Percentiles rank a stretch among this genome's conserved stretches.
Evolutionary conservation across 2,113 vertebrate species (phyloP).

Genomic region (Tapirus terrestris): DNA sequence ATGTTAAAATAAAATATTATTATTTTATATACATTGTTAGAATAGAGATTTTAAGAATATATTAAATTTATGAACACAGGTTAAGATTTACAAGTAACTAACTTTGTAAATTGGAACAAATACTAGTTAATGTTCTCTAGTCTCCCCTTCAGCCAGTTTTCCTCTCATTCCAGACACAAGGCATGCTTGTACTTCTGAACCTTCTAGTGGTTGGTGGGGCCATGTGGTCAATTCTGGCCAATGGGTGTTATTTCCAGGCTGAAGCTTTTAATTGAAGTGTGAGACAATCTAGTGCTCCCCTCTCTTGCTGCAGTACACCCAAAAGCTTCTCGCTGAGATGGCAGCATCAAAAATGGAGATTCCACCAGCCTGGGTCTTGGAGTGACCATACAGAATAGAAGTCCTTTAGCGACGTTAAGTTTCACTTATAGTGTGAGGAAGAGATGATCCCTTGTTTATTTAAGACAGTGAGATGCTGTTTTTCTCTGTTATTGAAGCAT

Average conservation of each 20-base stretch:
- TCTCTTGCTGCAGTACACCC: fast-evolving
- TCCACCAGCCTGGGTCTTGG: not conserved
- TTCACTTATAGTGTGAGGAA: not conserved
- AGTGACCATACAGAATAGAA: not conserved
- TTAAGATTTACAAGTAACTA: not conserved
- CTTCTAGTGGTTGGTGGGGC: not conserved
- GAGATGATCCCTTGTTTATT: not conserved
- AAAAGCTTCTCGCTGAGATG: not conserved
- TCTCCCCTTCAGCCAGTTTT: not conserved
- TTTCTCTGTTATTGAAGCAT: not conserved
- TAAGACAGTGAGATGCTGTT: not conserved
- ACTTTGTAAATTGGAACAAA: not conserved
- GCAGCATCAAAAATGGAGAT: not conserved
- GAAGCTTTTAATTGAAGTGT: not conserved
- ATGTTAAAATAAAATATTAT: constrained; percentile 13
- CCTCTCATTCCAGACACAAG: not conserved
- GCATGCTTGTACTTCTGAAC: not conserved
- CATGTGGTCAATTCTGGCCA: not conserved
- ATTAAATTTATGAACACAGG: not conserved
- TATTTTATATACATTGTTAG: not conserved
- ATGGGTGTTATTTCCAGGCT: not conserved
- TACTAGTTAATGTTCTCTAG: not conserved
- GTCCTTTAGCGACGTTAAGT: not conserved
- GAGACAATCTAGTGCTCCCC: not conserved
- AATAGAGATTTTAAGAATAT: not conserved